Evolutionary conservation across 23 tunicate genomes (phyloP), one percentile per base, ranked within the genome.

Genomic region (Trididemnum miniatum): DNA sequence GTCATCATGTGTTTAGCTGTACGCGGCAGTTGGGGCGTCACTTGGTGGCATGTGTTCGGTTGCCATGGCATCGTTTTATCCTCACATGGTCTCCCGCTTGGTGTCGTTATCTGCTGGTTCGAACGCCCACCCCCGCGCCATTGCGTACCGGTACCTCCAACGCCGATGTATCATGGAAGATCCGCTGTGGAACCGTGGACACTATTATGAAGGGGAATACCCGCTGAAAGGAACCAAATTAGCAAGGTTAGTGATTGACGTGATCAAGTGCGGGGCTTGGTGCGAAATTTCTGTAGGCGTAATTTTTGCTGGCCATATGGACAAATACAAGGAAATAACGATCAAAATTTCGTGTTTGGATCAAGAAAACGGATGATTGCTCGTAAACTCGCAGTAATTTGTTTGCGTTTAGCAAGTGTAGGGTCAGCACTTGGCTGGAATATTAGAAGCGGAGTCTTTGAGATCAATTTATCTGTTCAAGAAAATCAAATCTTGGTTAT

Each of bases 1-100:
- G 57, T 4, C 62, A 5, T n/a, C 26, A 12, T 26, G 23, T n/a
- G n/a, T n/a, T n/a, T 59, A 93, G 98, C 69, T 93, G 1, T 87
- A 93, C 76, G 98, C 98, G 31, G 92, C 98, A n/a, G 93, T 93
- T 72, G 98, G 98, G 5, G 85, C 98, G n/a, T 88, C 93, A 20
- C 73, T 93, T 2, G 98, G 98, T 80, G 98, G 98, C 59, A 93
- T 93, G 98, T 93, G 98, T 76, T 93, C 98, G 52, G 80, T 93
- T 51, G 80, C 98, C 32, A 89, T 83, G 87, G 89, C 98, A 51
- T 85, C 92, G 25, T 34, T 93, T 35, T 88, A 93, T 66, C 98
- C 98, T 15, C 75, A 80, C 2, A 80, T 59, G 51, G 87, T 93
- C 0, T 27, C 51, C 24, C 85, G 92, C 39, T 26, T 93, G 76